These are phyloP conservation scores for Gymnocheta viridis DNA, from an alignment of 2,888 invertebrate genomes.

Conservation along the genomic window DNA sequence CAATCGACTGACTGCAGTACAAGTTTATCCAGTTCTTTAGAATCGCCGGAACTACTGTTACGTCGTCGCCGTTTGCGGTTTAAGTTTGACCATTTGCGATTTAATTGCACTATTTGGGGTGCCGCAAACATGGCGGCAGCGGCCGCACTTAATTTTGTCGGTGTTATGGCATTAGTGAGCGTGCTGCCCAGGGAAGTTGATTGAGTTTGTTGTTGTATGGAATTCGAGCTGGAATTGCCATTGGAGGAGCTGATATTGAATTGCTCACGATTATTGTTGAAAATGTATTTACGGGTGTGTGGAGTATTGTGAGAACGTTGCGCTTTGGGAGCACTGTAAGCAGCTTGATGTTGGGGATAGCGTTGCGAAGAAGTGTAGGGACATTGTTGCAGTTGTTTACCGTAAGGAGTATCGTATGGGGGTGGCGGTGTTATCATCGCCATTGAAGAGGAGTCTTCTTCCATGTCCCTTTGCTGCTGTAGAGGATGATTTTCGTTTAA, in stretches of 20 bases:
- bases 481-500: constrained; percentile 50
- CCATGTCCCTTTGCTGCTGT: constrained; percentile 42
- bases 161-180: constrained; percentile 76
- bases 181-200: constrained; percentile 68
- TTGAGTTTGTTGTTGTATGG: constrained; percentile 68
- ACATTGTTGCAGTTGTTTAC: constrained; percentile 43
- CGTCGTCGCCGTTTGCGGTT: constrained; percentile 79
- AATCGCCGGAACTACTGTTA: constrained; percentile 81
- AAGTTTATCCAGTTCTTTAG: constrained; percentile 81
- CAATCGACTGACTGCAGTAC: constrained; percentile 82
- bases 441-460: constrained; percentile 76
- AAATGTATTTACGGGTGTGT: constrained; percentile 75
- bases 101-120: constrained; percentile 80
- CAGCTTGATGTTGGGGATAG: constrained; percentile 41
- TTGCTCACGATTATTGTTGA: constrained; percentile 78
- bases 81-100: constrained; percentile 81
- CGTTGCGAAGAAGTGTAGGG: constrained; percentile 37
- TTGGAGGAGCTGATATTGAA: constrained; percentile 78
- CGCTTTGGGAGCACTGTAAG: constrained; percentile 60
- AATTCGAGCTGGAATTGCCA: constrained; percentile 66
- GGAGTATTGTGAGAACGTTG: constrained; percentile 57
- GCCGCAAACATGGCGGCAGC: constrained; percentile 80
- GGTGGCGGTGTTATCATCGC: constrained; percentile 80
- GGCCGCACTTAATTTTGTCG: constrained; percentile 79
- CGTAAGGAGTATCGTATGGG: constrained; percentile 77